phyloP scores from a whole-genome alignment of 2,113 vertebrate genomes.

The Nesoenas mayeri region DNA sequence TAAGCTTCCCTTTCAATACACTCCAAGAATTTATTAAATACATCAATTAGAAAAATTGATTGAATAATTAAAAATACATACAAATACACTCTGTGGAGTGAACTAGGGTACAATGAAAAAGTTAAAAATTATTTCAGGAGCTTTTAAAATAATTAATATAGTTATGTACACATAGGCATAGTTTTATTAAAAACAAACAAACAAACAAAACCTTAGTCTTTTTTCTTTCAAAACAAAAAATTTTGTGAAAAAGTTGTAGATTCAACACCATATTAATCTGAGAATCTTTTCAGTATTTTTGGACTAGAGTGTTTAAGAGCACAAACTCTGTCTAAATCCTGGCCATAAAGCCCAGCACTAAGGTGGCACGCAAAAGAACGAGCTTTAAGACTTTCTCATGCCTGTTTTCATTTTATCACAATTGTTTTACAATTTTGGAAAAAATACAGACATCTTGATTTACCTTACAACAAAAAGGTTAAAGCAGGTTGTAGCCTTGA shows the following conservation, averaged over 20 bases:
- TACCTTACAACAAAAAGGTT: background rate
- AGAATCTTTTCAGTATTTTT: background rate
- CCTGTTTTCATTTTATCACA: background rate
- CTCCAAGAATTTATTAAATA: background rate
- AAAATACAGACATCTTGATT: background rate
- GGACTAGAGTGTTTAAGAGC: background rate
- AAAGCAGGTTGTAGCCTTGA: background rate
- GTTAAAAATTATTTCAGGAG: background rate
- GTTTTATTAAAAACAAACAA: background rate
- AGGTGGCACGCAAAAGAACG: background rate
- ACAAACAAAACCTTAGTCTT: background rate
- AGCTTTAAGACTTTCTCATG: background rate
- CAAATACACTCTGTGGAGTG: background rate
- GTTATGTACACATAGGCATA: too few relatives aligned
- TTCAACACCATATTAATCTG: too few relatives aligned
- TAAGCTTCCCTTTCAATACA: background rate
- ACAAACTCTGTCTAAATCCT: background rate
- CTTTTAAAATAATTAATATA: background rate
- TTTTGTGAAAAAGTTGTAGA: background rate
- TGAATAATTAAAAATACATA: background rate
- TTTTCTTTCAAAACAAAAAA: background rate
- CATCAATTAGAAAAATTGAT: background rate
- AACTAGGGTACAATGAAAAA: background rate
- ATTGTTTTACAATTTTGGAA: background rate
- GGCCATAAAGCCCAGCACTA: background rate